Conservation (phyloP, 2,797 vertebrate genomes). For the Lophotriccus pileatus region DNA sequence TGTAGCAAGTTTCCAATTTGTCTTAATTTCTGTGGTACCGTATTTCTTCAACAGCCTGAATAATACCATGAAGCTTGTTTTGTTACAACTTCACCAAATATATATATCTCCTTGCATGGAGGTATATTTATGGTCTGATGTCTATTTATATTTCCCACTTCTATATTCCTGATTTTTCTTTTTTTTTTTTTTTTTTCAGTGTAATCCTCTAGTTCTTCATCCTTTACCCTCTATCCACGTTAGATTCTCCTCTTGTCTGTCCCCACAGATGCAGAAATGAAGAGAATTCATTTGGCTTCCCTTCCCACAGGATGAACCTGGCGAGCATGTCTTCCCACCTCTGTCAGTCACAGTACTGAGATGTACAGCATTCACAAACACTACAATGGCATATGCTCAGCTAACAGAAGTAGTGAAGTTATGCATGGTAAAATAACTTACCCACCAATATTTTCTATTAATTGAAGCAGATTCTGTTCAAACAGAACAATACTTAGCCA, state of each 20-base stretch:
- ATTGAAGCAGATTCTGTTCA: not conserved
- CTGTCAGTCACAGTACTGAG: not conserved
- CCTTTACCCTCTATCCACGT: not conserved
- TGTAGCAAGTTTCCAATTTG: not conserved
- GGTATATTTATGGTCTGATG: not conserved
- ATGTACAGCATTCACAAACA: not conserved
- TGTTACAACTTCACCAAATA: not conserved
- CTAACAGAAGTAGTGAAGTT: not conserved
- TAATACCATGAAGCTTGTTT: not conserved
- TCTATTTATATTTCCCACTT: not conserved
- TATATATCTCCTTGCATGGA: not conserved
- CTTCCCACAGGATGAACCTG: not conserved
- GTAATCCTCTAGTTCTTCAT: not conserved
- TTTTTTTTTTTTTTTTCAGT: not conserved
- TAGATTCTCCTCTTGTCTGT: slow-evolving; percentile 9
- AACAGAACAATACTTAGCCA: not conserved
- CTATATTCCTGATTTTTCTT: no score
- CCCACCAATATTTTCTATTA: not conserved
- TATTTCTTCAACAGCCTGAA: not conserved
- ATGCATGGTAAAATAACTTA: not conserved
- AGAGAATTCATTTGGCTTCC: not conserved
- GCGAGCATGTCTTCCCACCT: not conserved
- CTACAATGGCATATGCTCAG: not conserved
- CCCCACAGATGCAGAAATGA: not conserved
- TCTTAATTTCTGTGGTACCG: not conserved